Evolutionary conservation across 1,140 invertebrate species (phyloP), one percentile per base, ranked within the genome.

Genomic region (Euura saliciscinereae): DNA sequence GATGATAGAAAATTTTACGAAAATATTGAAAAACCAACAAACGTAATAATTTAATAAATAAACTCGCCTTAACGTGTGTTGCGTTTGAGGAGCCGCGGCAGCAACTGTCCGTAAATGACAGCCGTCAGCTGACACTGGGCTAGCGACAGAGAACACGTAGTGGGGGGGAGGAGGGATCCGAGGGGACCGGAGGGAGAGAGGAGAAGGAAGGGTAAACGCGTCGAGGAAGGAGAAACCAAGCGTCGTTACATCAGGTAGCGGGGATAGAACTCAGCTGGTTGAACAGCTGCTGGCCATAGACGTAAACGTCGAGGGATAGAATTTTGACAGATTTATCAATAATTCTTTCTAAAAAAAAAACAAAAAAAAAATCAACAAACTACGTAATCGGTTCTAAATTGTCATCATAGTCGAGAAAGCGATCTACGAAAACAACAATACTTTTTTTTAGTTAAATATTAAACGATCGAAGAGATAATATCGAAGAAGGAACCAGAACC

Each of bases 11-110:
- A 28, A 28, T 28, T 28, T 28, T 28, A 28, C 28, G 1, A 28
- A 28, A 28, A 28, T 28, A 28, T 28, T 28, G 28, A 28, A 28
- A 28, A 28, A 28, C 28, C 28, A 28, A 28, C 28, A 28, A 28
- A 28, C 28, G 28, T 28, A 28, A 28, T 28, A 28, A 28, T 28
- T 28, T 1, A 28, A 28, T 28, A 28, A 28, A 28, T 28, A 1
- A 28, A 77, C 79, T 81, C 74, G 75, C 79, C 78, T 81, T 77
- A 77, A 76, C 74, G 74, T 74, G 51, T 78, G 73, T 77, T 76
- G 76, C 79, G 80, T 78, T 80, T 78, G 81, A 80, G 80, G 78
- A 77, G 76, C 79, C 81, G 79, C 81, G 81, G 80, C 79, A 81
- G 76, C 79, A 79, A 81, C 80, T 81, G 75, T 77, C 75, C 73